These are phyloP conservation scores for Ophion ellenae DNA, from an alignment of 2,888 invertebrate species.

Conservation along the genomic window DNA sequence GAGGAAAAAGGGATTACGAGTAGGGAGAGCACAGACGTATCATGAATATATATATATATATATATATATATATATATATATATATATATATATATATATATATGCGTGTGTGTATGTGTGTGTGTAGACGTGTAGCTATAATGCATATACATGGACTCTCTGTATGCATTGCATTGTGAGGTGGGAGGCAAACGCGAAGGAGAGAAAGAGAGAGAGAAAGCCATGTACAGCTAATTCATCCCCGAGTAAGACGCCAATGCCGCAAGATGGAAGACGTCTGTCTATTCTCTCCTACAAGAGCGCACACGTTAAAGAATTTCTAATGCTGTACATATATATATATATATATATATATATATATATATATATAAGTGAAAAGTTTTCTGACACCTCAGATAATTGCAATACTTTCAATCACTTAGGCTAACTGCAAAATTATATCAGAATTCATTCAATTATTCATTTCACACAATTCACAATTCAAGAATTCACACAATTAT, in stretches of 20 bases:
- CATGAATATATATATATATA: conserved; percentile 15
- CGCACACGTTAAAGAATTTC: conserved; percentile 35
- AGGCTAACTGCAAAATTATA: too few species aligned
- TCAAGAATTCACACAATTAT: too few species aligned
- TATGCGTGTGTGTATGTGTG: background rate
- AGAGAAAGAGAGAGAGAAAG: conserved; percentile 2
- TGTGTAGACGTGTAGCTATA: background rate
- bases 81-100: conserved; percentile 25
- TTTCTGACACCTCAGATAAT: too few species aligned
- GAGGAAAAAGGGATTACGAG: conserved; percentile 54
- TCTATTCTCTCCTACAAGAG: conserved; percentile 53
- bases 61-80: conserved; percentile 34
- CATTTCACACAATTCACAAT: too few species aligned
- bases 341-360: too few species aligned
- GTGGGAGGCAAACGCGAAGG: conserved; percentile 67
- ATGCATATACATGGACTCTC: conserved; percentile 71
- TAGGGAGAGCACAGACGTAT: conserved; percentile 49
- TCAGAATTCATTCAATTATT: too few species aligned
- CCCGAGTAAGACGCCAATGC: conserved; percentile 76
- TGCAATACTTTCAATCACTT: too few species aligned
- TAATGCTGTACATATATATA: background rate
- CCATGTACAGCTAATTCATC: conserved; percentile 77
- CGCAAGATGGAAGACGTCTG: conserved; percentile 79
- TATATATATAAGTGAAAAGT: too few species aligned
- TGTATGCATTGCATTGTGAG: conserved; percentile 63